Evolutionary conservation across 2,113 vertebrate genomes (phyloP), one percentile per base, ranked within the genome.

Genomic region (Crotalus helleri): DNA sequence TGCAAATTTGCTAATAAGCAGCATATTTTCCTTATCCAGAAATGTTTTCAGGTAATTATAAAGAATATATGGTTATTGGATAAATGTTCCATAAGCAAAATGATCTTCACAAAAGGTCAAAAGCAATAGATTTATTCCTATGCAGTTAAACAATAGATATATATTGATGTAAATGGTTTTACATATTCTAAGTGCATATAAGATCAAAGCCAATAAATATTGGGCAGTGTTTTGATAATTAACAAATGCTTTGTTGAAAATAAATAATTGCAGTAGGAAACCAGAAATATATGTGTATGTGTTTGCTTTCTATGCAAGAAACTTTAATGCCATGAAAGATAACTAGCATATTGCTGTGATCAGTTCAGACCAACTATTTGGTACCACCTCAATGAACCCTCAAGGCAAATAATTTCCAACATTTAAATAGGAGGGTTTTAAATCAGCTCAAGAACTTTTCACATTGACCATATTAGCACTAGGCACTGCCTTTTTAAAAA

Each of bases 401-500:
- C 33, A 81, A 81, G 33, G 11, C 29, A 88, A 88, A 51, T 57
- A 17, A 55, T 49, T 74, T 74, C 74, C 26, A 88, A 90, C 15
- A 44, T 59, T 90, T 64, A 64, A 93, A 92, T 61, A 89, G 87
- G 91, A 94, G 93, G 89, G 92, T 94, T 91, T 85, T 88, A 44
- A 3, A 89, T 64, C 87, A 94, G 54, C 85, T 91, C 89, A 94
- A 95, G 92, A 91, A 94, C 87, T 88, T 96, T 91, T 29, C 96
- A 87, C 85, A 8, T 95, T 96, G 96, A 95, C 95, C 95, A 95
- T 97, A 33, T 97, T 97, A 95, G 94, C 86, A 87, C 93, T 96
- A 97, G 97, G 29, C 96, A 97, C 87, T 96, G 96, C 95, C 94
- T 96, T 97, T 97, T 97, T 97, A 96, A 97, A 97, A 96, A 96